These are phyloP conservation scores for Epizoanthus illoricatus DNA, from an alignment of 92 coral and sea anemone genomes.

Conservation along the genomic window DNA sequence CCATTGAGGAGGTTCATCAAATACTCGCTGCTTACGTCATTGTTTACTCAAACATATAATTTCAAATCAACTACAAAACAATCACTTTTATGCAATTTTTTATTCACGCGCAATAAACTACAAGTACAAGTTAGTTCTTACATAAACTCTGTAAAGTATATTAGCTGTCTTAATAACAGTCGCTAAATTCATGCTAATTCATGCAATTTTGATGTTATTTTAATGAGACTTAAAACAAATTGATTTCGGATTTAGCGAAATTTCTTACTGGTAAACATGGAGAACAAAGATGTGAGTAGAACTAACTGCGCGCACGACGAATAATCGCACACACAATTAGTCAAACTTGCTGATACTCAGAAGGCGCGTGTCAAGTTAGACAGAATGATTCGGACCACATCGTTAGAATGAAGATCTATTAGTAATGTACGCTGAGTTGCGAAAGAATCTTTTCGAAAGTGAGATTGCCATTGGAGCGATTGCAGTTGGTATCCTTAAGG, in stretches of 20 bases:
- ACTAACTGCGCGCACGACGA: no score
- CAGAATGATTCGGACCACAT: no score
- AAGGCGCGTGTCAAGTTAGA: no score
- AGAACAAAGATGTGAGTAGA: not conserved
- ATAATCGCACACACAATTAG: no score
- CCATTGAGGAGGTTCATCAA: constrained; percentile 13
- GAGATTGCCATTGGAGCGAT: constrained; percentile 20
- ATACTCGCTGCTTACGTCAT: not conserved
- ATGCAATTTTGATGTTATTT: not conserved
- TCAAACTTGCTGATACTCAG: no score
- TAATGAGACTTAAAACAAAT: not conserved
- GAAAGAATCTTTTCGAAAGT: constrained; percentile 4
- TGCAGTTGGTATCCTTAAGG: constrained; percentile 3
- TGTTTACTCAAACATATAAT: not conserved
- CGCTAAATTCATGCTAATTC: no score
- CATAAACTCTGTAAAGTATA: no score
- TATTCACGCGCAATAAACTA: no score
- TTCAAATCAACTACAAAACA: not conserved
- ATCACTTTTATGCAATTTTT: not conserved
- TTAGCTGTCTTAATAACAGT: no score
- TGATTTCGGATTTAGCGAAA: constrained; percentile 2
- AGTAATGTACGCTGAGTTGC: constrained; percentile 1
- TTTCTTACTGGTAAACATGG: constrained; percentile 6
- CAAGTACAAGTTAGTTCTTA: no score
- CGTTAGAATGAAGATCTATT: not conserved